Conservation (phyloP, 2,888 invertebrate species). For the Cecidostiba fungosa region DNA sequence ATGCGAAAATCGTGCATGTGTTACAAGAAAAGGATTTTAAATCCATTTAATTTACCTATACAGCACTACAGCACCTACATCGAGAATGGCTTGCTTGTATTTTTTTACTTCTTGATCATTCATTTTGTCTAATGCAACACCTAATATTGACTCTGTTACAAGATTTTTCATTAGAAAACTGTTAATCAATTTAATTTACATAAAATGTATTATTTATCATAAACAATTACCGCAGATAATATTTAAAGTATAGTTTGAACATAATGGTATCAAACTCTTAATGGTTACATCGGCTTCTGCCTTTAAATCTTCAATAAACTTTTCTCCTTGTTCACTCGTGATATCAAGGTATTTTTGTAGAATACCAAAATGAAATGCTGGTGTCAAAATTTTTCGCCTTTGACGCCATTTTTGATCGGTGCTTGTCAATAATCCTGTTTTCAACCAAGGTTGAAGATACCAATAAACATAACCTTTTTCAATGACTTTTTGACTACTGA, state of each 20-base stretch:
- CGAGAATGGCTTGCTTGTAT: constrained; percentile 83
- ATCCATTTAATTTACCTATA: constrained; percentile 67
- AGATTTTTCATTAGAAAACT: neutral
- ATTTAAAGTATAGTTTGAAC: constrained; percentile 60
- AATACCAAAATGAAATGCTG: constrained; percentile 58
- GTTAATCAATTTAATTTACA: neutral
- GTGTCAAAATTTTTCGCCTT: constrained; percentile 60
- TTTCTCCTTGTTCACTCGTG: constrained; percentile 47
- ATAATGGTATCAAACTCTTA: constrained; percentile 51
- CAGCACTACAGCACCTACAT: constrained; percentile 76
- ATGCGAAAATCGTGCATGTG: too few species aligned
- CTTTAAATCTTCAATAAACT: constrained; percentile 51
- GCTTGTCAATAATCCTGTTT: constrained; percentile 63
- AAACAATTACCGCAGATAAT: constrained; percentile 58
- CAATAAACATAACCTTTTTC: constrained; percentile 63
- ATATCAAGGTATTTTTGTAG: constrained; percentile 57
- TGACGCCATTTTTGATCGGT: constrained; percentile 63
- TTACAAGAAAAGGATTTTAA: too few species aligned
- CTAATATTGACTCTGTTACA: constrained; percentile 55
- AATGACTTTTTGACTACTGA: constrained; percentile 54
- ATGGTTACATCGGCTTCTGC: constrained; percentile 48
- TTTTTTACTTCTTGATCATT: constrained; percentile 78
- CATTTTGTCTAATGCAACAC: constrained; percentile 39
- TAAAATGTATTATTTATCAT: neutral
- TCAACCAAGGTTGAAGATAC: constrained; percentile 59